phyloP scores from a whole-genome alignment of 2,113 vertebrate genomes.

The Rhadina sibilatrix region DNA sequence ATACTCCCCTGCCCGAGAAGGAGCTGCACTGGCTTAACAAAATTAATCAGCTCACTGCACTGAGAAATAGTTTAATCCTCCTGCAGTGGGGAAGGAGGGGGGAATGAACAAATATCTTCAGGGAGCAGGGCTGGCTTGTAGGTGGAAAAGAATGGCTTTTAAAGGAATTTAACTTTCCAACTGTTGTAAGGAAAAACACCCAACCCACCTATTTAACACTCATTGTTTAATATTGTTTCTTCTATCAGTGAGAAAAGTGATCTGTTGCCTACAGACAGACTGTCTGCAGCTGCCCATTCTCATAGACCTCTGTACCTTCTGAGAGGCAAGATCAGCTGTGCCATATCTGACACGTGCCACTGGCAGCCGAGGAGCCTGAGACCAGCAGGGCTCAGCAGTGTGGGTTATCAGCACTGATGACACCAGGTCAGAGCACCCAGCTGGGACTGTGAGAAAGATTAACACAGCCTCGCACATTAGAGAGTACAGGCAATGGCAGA shows the following conservation, averaged over 20 bases:
- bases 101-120: background rate
- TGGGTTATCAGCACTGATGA: background rate
- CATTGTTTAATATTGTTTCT: background rate
- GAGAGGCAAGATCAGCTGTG: background rate
- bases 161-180: background rate
- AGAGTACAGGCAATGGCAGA: background rate
- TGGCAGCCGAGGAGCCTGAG: background rate
- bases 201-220: background rate
- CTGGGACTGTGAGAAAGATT: no score
- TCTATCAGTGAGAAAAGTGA: background rate
- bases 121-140: background rate
- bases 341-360: background rate
- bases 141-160: background rate
- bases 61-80: slow-evolving; percentile 64
- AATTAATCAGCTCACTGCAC: slow-evolving; percentile 46
- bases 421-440: accelerated
- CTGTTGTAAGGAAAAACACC: background rate
- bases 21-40: background rate
- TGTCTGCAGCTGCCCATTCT: background rate
- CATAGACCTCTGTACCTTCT: background rate
- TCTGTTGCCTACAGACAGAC: background rate
- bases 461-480: background rate
- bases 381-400: background rate
- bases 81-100: background rate
- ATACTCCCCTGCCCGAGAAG: background rate